phyloP scores from a whole-genome alignment of 2,797 vertebrate species.

The Dermochelys coriacea region DNA sequence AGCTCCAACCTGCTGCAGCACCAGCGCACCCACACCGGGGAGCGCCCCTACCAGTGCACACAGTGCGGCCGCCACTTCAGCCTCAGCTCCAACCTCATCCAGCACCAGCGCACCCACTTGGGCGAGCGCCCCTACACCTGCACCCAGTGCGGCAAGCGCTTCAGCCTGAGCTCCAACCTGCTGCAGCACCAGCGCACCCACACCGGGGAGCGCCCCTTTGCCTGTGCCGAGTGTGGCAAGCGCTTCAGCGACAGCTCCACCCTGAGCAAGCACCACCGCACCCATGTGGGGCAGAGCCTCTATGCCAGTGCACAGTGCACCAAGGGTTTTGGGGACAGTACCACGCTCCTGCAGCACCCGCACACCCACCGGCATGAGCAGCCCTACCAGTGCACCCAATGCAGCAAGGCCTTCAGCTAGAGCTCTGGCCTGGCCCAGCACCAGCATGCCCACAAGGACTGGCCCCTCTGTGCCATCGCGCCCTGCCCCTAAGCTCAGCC shows the following conservation, averaged over 20 bases:
- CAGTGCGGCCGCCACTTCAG: not conserved
- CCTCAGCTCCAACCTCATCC: not conserved
- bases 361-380: not conserved
- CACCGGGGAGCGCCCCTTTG: constrained; percentile 64
- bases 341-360: not conserved
- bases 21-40: constrained; percentile 65
- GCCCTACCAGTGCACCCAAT: not conserved
- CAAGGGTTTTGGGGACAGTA: not conserved
- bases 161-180: constrained; percentile 72
- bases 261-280: constrained; percentile 66
- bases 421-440: not conserved
- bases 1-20: constrained; percentile 76
- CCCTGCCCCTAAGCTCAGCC: not conserved
- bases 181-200: constrained; percentile 72
- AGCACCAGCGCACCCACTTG: not conserved
- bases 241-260: constrained; percentile 68
- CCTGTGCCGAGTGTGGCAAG: constrained; percentile 68
- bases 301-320: not conserved
- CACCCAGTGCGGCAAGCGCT: constrained; percentile 70
- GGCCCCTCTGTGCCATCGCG: not conserved
- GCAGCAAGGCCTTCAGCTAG: not conserved
- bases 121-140: constrained; percentile 71
- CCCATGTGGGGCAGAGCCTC: constrained; percentile 22
- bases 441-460: not conserved
- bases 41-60: not conserved